Evolutionary conservation across 1,140 invertebrate genomes (phyloP).

Genomic region (Pseudomyrmex cubaensis): DNA sequence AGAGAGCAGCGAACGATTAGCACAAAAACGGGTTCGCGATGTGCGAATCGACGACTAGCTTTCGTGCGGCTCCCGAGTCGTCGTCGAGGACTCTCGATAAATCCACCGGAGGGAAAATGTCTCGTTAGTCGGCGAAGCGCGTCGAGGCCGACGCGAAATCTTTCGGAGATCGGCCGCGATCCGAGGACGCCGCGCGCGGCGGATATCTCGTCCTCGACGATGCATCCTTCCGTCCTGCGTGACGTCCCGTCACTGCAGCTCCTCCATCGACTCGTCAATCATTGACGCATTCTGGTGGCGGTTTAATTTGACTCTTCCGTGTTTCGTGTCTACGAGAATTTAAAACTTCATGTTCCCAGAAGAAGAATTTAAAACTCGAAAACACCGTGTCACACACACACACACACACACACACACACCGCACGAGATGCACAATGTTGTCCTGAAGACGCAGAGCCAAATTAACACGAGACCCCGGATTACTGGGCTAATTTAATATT

Average conservation of each 20-base stretch:
- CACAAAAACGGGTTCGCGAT: slow-evolving; percentile 67
- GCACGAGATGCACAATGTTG: slow-evolving; percentile 18
- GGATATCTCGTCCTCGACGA: slow-evolving; percentile 20
- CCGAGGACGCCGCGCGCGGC: slow-evolving; percentile 51
- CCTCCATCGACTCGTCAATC: not conserved
- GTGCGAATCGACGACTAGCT: slow-evolving; percentile 62
- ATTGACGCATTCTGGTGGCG: not conserved
- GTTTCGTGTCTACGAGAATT: too few relatives aligned
- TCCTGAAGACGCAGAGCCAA: slow-evolving; percentile 38
- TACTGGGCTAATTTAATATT: slow-evolving; percentile 80
- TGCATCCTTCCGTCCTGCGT: slow-evolving; percentile 24
- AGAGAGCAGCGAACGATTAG: slow-evolving; percentile 71
- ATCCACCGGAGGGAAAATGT: slow-evolving; percentile 74
- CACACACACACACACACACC: too few relatives aligned
- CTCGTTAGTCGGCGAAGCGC: slow-evolving; percentile 70
- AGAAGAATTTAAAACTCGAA: not conserved
- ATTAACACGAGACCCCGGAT: slow-evolving; percentile 59
- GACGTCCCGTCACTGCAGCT: not conserved
- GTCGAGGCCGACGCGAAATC: slow-evolving; percentile 60
- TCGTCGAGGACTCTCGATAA: slow-evolving; percentile 62
- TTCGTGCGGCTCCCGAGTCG: slow-evolving; percentile 44
- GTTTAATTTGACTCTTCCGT: not conserved
- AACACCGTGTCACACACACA: not conserved
- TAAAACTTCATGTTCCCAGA: too few relatives aligned
- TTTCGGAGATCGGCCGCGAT: slow-evolving; percentile 72